These are phyloP conservation scores for Galerucella nymphaeae DNA, from an alignment of 2,888 invertebrate genomes.

Conservation along the genomic window DNA sequence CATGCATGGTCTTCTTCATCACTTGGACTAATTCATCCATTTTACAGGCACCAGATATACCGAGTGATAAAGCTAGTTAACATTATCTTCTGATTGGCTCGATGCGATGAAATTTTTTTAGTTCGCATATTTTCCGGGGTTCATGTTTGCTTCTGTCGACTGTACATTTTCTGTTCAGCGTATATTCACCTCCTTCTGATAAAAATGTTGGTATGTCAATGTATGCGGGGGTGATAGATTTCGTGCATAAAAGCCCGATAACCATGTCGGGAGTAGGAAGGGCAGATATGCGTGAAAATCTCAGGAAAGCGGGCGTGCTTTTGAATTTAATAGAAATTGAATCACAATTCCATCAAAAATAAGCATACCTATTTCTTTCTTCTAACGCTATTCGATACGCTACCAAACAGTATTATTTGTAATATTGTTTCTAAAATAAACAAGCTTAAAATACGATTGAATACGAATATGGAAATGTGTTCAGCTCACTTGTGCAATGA, in stretches of 20 bases:
- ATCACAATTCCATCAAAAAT: conserved; percentile 9
- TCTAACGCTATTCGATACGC: background rate
- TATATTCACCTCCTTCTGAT: background rate
- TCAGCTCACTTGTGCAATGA: too few relatives aligned
- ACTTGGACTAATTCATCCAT: too few relatives aligned
- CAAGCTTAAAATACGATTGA: too few relatives aligned
- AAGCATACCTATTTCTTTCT: conserved; percentile 8
- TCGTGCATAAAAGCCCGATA: conserved; percentile 34
- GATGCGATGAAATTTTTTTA: too few relatives aligned
- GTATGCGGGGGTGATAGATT: conserved; percentile 26
- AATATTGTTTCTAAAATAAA: background rate
- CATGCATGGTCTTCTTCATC: too few relatives aligned
- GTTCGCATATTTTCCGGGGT: too few relatives aligned
- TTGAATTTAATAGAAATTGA: conserved; percentile 11
- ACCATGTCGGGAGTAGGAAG: conserved; percentile 14
- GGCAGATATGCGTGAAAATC: conserved; percentile 25
- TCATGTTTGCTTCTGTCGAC: too few relatives aligned
- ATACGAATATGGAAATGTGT: too few relatives aligned
- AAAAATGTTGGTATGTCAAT: conserved; percentile 3
- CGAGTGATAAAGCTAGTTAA: too few relatives aligned
- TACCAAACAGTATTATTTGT: conserved; percentile 3
- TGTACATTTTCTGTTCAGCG: background rate
- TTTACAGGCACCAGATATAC: too few relatives aligned
- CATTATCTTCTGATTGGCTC: too few relatives aligned
- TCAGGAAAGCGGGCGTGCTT: conserved; percentile 20